Base-by-base conservation (phyloP, 1,140 invertebrate genomes). In the Copidosoma floridanum region DNA sequence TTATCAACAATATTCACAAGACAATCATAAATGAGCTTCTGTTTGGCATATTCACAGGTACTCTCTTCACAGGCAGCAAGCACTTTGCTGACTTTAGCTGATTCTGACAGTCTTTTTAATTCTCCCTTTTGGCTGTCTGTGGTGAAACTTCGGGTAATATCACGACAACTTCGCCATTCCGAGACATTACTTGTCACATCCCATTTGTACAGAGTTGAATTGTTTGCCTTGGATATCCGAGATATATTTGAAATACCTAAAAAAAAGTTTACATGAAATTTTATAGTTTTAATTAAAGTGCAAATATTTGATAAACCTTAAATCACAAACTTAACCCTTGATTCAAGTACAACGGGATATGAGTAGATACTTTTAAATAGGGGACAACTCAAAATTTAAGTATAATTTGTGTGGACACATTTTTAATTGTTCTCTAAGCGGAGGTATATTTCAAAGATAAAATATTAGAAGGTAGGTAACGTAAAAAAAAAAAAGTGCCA, bases 221-320 rank as follows among this genome's bases (percentile, higher is more conserved):
- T 65, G 32, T 61, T 69, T 8, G 32, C 47, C n/a, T 54, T 65
- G 3, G 71, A 72, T 21, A 67, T 68, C 26, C 64, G 53, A 0
- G 72, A 71, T 58, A 74, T 66, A 38, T 44, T 68, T 11, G 67
- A 65, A 55, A 74, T 68, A 48, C 67, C 73, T 68, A 40, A 55
- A 64, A 74, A n/a, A n/a, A n/a, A n/a, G n/a, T n/a, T n/a, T n/a
- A n/a, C n/a, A n/a, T n/a, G n/a, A n/a, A n/a, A n/a, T n/a, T n/a
- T n/a, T n/a, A n/a, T n/a, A n/a, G n/a, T n/a, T n/a, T n/a, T n/a
- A n/a, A n/a, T n/a, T n/a, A n/a, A n/a, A n/a, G n/a, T n/a, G n/a
- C n/a, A n/a, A n/a, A n/a, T n/a, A n/a, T n/a, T n/a, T n/a, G n/a
- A n/a, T n/a, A n/a, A n/a, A n/a, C n/a, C n/a, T n/a, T n/a, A n/a